A percentile compares a stretch with the other conserved stretches of the same genome.
Evolutionary conservation across 2,888 invertebrate species (phyloP).

Genomic region (Bibio marci): DNA sequence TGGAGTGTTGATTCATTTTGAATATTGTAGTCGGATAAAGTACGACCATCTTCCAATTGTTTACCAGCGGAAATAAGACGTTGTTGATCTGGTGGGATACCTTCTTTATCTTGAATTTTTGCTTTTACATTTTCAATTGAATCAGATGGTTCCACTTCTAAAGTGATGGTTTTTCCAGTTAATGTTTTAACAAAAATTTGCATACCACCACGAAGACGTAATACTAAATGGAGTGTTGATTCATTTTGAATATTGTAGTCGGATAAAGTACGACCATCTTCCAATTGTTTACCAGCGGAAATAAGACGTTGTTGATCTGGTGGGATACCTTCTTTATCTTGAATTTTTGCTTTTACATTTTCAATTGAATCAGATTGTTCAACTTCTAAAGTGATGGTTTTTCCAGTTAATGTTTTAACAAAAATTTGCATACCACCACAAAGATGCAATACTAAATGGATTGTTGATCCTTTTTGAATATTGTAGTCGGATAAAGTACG

Average conservation of each 20-base stretch:
- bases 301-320: constrained; percentile 43
- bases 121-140: constrained; percentile 47
- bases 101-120: constrained; percentile 39
- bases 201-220: constrained; percentile 48
- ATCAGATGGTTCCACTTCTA: constrained; percentile 41
- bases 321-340: constrained; percentile 35
- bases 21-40: constrained; percentile 48
- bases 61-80: constrained; percentile 48
- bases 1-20: constrained; percentile 46
- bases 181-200: constrained; percentile 33
- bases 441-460: constrained; percentile 33
- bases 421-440: constrained; percentile 51
- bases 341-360: constrained; percentile 41
- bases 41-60: constrained; percentile 51
- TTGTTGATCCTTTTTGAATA: constrained; percentile 38
- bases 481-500: constrained; percentile 40
- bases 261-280: constrained; percentile 45
- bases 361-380: constrained; percentile 43
- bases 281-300: constrained; percentile 48
- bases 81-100: constrained; percentile 43
- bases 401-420: constrained; percentile 39
- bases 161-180: constrained; percentile 32
- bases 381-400: constrained; percentile 38
- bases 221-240: constrained; percentile 37
- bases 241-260: constrained; percentile 50